Percentiles rank a stretch among this genome's conserved stretches.
Conservation (phyloP, 2,888 invertebrate species). For the Caenorhabditis sp. region DNA sequence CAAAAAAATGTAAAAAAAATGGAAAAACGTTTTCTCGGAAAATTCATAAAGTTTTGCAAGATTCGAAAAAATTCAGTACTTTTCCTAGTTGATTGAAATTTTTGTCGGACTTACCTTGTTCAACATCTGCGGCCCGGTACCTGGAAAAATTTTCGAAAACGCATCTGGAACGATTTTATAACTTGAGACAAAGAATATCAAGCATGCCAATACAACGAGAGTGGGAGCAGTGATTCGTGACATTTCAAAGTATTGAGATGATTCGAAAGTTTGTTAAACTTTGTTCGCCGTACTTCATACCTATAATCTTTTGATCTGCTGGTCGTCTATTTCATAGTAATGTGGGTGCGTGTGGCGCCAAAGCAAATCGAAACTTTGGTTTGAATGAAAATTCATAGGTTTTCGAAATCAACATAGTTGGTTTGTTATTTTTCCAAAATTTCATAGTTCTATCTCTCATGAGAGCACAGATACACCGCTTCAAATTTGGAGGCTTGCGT, state of each 20-base stretch:
- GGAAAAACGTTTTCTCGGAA: no score
- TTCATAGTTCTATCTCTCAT: not conserved
- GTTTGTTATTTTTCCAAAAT: not conserved
- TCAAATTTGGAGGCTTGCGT: not conserved
- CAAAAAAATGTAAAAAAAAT: no score
- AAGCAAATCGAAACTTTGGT: no score
- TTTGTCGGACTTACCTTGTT: slow-evolving; percentile 1
- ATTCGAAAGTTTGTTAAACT: no score
- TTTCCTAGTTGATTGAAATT: not conserved
- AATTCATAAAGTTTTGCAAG: no score
- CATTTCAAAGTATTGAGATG: not conserved
- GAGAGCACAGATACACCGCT: not conserved
- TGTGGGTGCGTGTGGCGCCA: no score
- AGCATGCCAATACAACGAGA: not conserved
- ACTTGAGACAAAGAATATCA: not conserved
- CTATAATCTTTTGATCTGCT: no score
- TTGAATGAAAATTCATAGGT: no score
- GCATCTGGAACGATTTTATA: slow-evolving; percentile 2
- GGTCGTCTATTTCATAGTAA: no score
- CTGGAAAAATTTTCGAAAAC: slow-evolving; percentile 5
- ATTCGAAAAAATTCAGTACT: no score
- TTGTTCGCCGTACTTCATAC: no score
- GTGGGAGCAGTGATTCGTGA: not conserved
- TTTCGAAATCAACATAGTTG: not conserved
- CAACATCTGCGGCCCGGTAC: not conserved